These are phyloP conservation scores for Etheostoma spectabile DNA, from an alignment of 2,113 vertebrate species.

Conservation along the genomic window DNA sequence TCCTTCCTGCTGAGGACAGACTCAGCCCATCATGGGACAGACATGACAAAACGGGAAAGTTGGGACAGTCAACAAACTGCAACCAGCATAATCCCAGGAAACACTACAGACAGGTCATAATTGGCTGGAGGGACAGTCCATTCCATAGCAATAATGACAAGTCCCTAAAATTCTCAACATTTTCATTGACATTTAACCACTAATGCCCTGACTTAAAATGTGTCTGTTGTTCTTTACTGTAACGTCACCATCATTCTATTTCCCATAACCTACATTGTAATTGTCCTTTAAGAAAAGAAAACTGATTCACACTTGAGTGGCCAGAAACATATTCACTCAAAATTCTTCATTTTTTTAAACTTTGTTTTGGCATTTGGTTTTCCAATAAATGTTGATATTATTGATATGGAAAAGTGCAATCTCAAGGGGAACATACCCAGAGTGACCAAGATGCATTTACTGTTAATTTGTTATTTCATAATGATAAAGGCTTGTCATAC, in stretches of 20 bases:
- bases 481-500: neutral
- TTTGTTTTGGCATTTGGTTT: no score
- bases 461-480: neutral
- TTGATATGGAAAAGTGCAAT: no score
- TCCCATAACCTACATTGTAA: neutral
- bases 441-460: neutral
- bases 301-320: neutral
- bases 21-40: slow-evolving; percentile 20
- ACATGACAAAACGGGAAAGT: neutral
- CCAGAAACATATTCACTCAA: no score
- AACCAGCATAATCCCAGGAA: neutral
- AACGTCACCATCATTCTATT: neutral
- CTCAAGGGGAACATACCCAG: no score
- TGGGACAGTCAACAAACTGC: neutral
- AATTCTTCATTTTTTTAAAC: no score
- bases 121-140: neutral
- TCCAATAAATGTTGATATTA: no score
- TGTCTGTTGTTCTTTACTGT: neutral
- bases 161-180: no score
- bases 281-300: neutral
- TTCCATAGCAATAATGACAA: neutral
- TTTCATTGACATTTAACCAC: neutral
- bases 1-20: slow-evolving; percentile 60
- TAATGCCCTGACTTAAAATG: neutral
- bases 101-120: neutral